Evolutionary conservation across 2,113 vertebrate genomes (phyloP).

Genomic region (Motacilla alba): DNA sequence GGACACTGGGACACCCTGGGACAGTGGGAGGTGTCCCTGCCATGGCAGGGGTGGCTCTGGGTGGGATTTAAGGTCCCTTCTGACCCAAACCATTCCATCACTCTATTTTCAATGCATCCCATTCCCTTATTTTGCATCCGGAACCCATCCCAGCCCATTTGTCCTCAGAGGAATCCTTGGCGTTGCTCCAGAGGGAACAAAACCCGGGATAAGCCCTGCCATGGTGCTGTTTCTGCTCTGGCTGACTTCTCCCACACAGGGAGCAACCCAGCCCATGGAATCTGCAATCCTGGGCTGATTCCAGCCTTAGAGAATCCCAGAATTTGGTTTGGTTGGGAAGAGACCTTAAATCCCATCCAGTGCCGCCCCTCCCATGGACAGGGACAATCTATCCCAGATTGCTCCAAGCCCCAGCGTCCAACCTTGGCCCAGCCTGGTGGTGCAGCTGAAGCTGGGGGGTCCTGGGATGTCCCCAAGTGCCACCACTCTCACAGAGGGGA

Average conservation of each 20-base stretch:
- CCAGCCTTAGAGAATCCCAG: neutral
- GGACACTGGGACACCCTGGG: no score
- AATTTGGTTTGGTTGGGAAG: neutral
- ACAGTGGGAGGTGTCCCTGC: no score
- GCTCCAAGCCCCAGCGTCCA: neutral
- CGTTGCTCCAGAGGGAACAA: neutral
- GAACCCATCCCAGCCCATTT: neutral
- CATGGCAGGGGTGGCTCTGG: no score
- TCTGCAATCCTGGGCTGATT: rapidly evolving
- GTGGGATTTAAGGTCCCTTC: rapidly evolving
- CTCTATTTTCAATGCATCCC: neutral
- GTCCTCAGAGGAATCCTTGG: no score
- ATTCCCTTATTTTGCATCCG: rapidly evolving
- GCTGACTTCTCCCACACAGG: rapidly evolving
- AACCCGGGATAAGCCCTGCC: neutral
- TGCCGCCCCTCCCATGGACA: neutral
- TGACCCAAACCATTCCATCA: rapidly evolving
- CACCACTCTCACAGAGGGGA: neutral
- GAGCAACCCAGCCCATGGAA: rapidly evolving
- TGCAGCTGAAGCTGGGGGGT: rapidly evolving
- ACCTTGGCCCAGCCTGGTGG: neutral
- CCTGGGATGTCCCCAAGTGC: neutral
- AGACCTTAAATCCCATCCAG: neutral
- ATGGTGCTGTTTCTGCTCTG: neutral
- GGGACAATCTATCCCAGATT: rapidly evolving